Conservation (phyloP, 2,113 vertebrate species). For the Etheostoma cragini region DNA sequence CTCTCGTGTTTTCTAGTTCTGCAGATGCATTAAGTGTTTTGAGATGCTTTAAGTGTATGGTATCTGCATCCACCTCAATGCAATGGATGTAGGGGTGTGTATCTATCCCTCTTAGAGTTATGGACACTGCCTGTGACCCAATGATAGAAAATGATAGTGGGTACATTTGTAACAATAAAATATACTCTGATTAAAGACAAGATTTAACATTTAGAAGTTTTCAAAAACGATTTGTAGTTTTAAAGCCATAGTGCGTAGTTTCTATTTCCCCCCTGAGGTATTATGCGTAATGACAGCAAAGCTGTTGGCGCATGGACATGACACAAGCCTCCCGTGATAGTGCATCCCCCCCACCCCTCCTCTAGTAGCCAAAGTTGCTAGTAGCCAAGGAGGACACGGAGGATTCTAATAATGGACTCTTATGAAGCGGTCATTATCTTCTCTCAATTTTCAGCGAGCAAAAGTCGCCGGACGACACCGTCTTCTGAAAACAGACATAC, state of each 20-base stretch:
- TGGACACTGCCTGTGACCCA: not conserved
- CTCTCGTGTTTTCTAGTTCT: constrained; percentile 12
- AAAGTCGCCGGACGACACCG: too few species aligned
- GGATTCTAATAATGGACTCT: too few species aligned
- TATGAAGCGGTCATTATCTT: too few species aligned
- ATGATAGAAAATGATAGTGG: not conserved
- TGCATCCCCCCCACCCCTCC: too few species aligned
- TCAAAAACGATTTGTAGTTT: not conserved
- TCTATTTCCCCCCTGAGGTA: too few species aligned
- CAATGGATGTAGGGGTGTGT: not conserved
- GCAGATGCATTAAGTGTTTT: constrained; percentile 26
- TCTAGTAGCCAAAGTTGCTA: too few species aligned
- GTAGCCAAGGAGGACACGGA: too few species aligned
- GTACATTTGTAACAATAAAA: not conserved
- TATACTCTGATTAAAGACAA: not conserved
- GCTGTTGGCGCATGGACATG: too few species aligned
- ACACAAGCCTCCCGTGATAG: too few species aligned
- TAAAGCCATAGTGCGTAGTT: not conserved
- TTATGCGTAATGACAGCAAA: too few species aligned
- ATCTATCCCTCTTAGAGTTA: not conserved
- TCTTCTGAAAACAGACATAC: too few species aligned
- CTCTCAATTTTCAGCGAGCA: too few species aligned
- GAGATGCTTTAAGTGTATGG: constrained; percentile 21
- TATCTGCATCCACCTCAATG: not conserved
- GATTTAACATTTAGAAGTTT: not conserved